These are phyloP conservation scores for Fulica atra DNA, from an alignment of 2,113 vertebrate genomes.

Conservation along the genomic window DNA sequence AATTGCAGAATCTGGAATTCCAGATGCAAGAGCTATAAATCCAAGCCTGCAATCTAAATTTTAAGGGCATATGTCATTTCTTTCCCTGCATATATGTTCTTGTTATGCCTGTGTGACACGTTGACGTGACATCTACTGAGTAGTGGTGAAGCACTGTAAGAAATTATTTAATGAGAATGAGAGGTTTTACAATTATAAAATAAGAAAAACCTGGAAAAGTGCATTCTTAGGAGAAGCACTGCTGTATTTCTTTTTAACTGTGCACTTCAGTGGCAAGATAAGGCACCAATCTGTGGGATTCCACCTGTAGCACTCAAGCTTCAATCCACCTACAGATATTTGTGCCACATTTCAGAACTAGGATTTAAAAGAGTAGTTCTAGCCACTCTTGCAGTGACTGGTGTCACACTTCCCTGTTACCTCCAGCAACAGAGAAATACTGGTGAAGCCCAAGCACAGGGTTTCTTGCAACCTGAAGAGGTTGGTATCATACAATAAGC, in stretches of 20 bases:
- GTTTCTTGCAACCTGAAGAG: background rate
- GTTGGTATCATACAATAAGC: background rate
- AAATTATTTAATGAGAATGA: background rate
- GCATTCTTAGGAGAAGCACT: background rate
- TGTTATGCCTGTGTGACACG: background rate
- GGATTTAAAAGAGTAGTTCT: background rate
- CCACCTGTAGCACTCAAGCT: background rate
- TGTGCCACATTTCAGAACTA: background rate
- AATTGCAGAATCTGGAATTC: background rate
- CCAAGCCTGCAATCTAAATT: background rate
- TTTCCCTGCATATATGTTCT: background rate
- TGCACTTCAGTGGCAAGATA: background rate
- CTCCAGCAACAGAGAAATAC: background rate
- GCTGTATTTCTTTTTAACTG: background rate
- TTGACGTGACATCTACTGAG: background rate
- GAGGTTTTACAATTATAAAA: background rate
- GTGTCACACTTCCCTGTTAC: too few species aligned
- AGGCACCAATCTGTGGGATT: background rate
- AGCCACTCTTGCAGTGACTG: background rate
- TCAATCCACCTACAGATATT: background rate
- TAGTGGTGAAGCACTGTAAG: background rate
- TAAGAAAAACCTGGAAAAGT: background rate
- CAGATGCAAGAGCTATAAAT: background rate
- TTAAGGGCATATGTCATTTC: background rate
- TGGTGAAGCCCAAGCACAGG: background rate